These are phyloP conservation scores for Hylaeus anthracinus DNA, from an alignment of 1,140 invertebrate genomes.

Conservation along the genomic window DNA sequence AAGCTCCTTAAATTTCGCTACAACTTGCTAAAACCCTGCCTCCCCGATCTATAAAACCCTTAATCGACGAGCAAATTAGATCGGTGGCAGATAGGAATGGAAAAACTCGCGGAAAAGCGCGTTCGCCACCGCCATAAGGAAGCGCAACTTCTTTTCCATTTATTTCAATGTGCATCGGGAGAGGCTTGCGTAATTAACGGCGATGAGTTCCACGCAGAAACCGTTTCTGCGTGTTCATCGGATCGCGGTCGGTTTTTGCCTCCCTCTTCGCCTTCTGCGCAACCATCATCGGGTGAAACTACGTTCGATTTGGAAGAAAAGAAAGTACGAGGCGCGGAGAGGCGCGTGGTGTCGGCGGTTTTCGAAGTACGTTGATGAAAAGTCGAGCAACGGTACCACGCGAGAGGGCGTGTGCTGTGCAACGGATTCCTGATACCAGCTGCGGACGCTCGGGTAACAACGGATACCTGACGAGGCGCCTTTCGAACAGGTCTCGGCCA, in stretches of 20 bases:
- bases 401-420: neutral
- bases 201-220: neutral
- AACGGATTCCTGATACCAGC: neutral
- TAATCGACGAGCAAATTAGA: constrained; percentile 2
- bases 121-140: neutral
- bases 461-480: constrained; percentile 2
- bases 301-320: constrained; percentile 6
- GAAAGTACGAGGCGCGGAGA: neutral
- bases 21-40: neutral
- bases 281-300: constrained; percentile 2
- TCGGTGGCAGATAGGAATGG: constrained; percentile 15
- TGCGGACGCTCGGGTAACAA: constrained; percentile 8
- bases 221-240: too few species aligned
- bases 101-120: constrained; percentile 22
- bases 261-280: neutral
- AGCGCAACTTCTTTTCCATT: constrained; percentile 6
- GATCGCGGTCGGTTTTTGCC: neutral
- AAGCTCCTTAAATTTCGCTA: too few species aligned
- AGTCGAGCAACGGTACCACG: neutral
- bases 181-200: constrained; percentile 17
- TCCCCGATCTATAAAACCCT: neutral
- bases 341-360: neutral
- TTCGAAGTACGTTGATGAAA: neutral
- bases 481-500: neutral
- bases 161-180: constrained; percentile 16